Conservation (phyloP, 2,113 vertebrate species). For the Silurus asotus region DNA sequence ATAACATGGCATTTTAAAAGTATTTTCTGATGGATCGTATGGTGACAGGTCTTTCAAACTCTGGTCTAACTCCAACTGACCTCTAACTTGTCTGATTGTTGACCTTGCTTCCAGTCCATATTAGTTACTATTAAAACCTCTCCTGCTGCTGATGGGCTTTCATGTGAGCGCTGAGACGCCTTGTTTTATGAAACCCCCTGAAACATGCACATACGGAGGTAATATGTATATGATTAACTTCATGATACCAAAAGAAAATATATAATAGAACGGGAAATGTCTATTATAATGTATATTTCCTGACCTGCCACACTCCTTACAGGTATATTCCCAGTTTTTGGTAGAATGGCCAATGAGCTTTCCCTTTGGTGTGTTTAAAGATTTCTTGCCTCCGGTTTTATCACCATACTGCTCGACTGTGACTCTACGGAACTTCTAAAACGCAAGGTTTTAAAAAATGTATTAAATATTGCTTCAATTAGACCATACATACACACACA, state of each 20-base stretch:
- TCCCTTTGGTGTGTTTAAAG: not conserved
- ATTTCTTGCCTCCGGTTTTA: not conserved
- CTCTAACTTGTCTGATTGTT: not conserved
- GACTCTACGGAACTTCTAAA: not conserved
- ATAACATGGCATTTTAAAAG: not conserved
- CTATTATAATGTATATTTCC: not conserved
- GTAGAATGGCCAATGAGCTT: not conserved
- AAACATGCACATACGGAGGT: not conserved
- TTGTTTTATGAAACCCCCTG: conserved; percentile 74
- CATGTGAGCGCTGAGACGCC: conserved; percentile 73
- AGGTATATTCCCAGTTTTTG: conserved; percentile 57
- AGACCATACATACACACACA: not conserved
- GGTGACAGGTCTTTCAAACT: conserved; percentile 34
- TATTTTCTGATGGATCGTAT: not conserved
- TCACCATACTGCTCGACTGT: not conserved
- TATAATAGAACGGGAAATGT: not conserved
- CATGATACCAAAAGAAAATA: not conserved
- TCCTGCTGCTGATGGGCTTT: conserved; percentile 70
- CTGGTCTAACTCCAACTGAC: not conserved
- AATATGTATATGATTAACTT: not conserved
- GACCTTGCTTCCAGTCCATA: not conserved
- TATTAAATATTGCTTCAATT: not conserved
- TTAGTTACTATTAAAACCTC: conserved; percentile 29
- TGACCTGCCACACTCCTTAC: conserved; percentile 70
- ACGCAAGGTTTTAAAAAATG: not conserved